Evolutionary conservation across 2,797 vertebrate species (phyloP), one percentile per base, ranked within the genome.

Genomic region (Lacerta viridis): DNA sequence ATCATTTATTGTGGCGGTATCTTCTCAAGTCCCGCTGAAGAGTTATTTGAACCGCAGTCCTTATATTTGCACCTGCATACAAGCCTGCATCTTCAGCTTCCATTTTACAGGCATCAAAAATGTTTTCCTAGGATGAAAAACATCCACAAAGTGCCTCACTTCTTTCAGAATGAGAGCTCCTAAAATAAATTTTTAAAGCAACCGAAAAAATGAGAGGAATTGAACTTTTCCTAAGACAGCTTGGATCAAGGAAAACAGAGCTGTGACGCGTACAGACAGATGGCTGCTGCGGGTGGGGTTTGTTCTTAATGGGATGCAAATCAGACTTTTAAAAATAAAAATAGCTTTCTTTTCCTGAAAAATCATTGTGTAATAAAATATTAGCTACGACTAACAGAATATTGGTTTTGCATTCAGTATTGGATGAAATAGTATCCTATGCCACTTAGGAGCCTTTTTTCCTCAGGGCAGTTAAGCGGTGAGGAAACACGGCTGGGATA

Each of bases 281-380:
- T 96, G 95, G 95, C 89, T 93, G 91, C 87, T 94, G 87, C 90
- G 93, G 93, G 94, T 90, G 91, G 93, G 93, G 92, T 95, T 88
- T 94, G 93, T 92, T 94, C 90, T 92, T 84, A 66, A 9, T 91
- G 76, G 92, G 89, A 0, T 8, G 91, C 91, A 93, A 90, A 94
- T 95, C 91, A 89, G 83, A 82, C 77, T 93, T 93, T 93, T 64
- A 82, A 87, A 94, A 94, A 88, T 71, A 78, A 85, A 89, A 85
- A 80, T 76, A 81, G 43, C 59, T 41, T 81, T 90, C 88, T 87
- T 89, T 90, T 83, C 81, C 78, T 80, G 2, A 86, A 0, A 2
- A 89, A 89, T 64, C 85, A 85, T 78, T 92, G 43, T 94, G 88
- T 87, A 86, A 85, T 93, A 94, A 94, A 89, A 91, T 92, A 90